Conservation (phyloP, 2,888 invertebrate species). For the Drosophila nr. perissopoda region DNA sequence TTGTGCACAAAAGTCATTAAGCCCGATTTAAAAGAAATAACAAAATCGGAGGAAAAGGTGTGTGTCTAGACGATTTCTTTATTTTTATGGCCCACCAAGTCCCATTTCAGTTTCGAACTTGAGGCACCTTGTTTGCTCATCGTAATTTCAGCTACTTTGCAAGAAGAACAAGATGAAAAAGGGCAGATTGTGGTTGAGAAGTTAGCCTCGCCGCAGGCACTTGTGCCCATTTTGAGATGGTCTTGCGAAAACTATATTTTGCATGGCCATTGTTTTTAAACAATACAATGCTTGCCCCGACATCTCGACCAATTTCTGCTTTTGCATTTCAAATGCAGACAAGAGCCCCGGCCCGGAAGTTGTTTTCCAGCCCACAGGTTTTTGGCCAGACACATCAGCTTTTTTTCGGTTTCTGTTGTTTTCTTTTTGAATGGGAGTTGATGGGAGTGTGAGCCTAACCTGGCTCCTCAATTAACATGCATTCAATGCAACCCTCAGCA, state of each 20-base stretch:
- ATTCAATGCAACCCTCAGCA: slow-evolving; percentile 36
- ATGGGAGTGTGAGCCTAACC: not conserved
- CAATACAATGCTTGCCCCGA: slow-evolving; percentile 45
- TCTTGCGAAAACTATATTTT: slow-evolving; percentile 53
- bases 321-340: slow-evolving; percentile 61
- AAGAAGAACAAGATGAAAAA: not conserved
- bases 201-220: slow-evolving; percentile 30
- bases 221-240: slow-evolving; percentile 42
- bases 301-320: slow-evolving; percentile 49
- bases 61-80: slow-evolving; percentile 30
- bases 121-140: slow-evolving; percentile 1
- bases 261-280: slow-evolving; percentile 49
- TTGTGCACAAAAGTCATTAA: slow-evolving; percentile 22
- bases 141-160: slow-evolving; percentile 35
- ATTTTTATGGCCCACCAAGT: not conserved
- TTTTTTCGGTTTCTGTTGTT: not conserved
- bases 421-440: not conserved
- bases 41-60: slow-evolving; percentile 8
- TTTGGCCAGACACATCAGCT: slow-evolving; percentile 30
- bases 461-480: slow-evolving; percentile 51
- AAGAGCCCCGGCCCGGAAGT: slow-evolving; percentile 28
- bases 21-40: not conserved
- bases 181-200: slow-evolving; percentile 14
- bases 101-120: slow-evolving; percentile 3
- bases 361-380: slow-evolving; percentile 41